phyloP scores from a whole-genome alignment of 2,888 invertebrate genomes.

The Thelaira solivaga region DNA sequence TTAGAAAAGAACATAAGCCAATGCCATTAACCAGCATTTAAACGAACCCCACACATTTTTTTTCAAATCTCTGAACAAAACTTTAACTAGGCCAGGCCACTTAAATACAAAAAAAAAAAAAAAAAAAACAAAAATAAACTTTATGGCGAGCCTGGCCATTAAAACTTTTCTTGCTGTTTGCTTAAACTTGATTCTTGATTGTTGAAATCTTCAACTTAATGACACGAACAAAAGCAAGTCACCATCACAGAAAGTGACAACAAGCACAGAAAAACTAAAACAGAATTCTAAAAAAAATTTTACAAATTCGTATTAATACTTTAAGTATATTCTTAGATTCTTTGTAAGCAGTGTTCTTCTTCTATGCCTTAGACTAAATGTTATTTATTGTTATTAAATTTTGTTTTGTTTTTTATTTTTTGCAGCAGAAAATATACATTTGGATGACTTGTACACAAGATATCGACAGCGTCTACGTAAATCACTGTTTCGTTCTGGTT shows the following conservation, averaged over 20 bases:
- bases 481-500: conserved; percentile 76
- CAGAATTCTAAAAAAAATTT: no score
- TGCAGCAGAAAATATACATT: conserved; percentile 76
- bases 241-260: no score
- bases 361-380: neutral
- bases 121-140: neutral
- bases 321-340: no score
- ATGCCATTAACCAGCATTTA: no score
- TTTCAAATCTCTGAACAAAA: no score
- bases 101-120: neutral
- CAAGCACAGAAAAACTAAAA: no score
- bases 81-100: neutral
- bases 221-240: neutral
- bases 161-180: neutral
- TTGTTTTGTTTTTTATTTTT: conserved; percentile 33
- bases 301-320: no score
- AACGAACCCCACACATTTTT: no score
- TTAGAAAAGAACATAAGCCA: no score
- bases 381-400: neutral
- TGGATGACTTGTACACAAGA: conserved; percentile 77
- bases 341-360: no score
- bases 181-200: neutral
- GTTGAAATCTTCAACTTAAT: neutral
- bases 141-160: neutral
- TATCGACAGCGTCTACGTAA: conserved; percentile 77